A percentile compares a stretch with the other conserved stretches of the same genome.
Conservation (phyloP, 2,797 vertebrate species). For the Acanthurus lineatus region DNA sequence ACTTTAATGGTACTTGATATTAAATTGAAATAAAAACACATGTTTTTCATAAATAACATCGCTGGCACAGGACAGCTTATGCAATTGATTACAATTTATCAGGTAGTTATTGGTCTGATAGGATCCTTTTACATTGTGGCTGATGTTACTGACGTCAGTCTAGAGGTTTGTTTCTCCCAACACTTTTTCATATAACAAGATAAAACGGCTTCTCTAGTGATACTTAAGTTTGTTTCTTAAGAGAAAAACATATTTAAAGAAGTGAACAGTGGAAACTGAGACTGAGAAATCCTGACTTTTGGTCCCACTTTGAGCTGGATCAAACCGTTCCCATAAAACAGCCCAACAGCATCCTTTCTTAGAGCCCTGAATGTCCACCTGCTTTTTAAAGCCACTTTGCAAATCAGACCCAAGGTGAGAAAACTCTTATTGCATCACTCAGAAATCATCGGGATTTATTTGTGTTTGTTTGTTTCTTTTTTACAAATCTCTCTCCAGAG, state of each 20-base stretch:
- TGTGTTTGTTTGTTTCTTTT: neutral
- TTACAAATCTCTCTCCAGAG: neutral
- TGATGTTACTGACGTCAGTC: neutral
- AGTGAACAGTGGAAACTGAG: neutral
- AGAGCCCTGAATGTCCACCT: neutral
- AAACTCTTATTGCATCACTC: neutral
- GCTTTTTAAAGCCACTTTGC: neutral
- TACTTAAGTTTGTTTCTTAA: neutral
- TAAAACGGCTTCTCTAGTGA: too few species aligned
- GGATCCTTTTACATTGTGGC: neutral
- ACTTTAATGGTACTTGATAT: neutral
- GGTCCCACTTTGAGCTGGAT: neutral
- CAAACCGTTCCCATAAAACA: neutral
- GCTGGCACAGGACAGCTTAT: neutral
- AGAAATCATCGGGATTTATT: neutral
- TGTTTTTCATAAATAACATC: neutral
- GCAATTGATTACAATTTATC: slow-evolving; percentile 9
- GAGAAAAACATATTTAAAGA: neutral
- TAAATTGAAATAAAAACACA: neutral
- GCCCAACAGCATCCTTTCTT: neutral
- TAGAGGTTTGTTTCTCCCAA: neutral
- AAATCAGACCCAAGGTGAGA: neutral
- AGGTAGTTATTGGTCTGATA: neutral
- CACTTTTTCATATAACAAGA: neutral
- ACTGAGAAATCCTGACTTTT: neutral